A percentile compares a stretch with the other conserved stretches of the same genome.
Conservation (phyloP, 2,113 vertebrate genomes). For the Stomatorhinus ivindoensis region DNA sequence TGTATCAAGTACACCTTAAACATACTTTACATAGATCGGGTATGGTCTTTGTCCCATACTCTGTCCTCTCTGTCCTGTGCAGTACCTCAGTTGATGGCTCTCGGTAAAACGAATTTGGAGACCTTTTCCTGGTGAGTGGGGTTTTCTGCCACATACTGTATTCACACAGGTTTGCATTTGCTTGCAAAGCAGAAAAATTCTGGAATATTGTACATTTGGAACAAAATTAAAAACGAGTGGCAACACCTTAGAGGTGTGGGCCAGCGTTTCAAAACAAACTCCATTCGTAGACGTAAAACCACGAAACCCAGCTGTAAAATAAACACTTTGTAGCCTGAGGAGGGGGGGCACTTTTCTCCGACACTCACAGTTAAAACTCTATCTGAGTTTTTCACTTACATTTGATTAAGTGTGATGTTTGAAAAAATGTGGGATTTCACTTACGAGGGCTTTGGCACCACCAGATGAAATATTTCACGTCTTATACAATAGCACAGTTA, state of each 20-base stretch:
- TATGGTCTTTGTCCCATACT: background rate
- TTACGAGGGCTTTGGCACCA: background rate
- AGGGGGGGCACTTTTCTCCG: background rate
- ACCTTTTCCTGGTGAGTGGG: background rate
- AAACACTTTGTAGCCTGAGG: background rate
- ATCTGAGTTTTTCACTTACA: background rate
- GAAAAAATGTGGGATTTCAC: background rate
- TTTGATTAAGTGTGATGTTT: background rate
- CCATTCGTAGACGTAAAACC: background rate
- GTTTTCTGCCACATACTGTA: background rate
- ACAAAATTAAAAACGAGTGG: background rate
- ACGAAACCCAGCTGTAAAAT: background rate
- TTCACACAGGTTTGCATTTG: background rate
- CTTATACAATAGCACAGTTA: background rate
- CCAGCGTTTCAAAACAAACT: background rate
- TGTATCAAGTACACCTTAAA: background rate
- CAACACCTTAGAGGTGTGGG: background rate
- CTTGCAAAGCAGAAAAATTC: background rate
- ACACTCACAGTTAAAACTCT: background rate
- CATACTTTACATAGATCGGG: background rate
- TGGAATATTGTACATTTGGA: background rate
- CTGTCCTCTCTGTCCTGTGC: background rate
- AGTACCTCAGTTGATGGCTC: background rate
- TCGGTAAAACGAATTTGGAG: background rate
- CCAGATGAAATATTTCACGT: background rate